A percentile compares a stretch with the other conserved stretches of the same genome.
phyloP scores from a whole-genome alignment of 2,888 invertebrate species.

The Drosophila testacea region DNA sequence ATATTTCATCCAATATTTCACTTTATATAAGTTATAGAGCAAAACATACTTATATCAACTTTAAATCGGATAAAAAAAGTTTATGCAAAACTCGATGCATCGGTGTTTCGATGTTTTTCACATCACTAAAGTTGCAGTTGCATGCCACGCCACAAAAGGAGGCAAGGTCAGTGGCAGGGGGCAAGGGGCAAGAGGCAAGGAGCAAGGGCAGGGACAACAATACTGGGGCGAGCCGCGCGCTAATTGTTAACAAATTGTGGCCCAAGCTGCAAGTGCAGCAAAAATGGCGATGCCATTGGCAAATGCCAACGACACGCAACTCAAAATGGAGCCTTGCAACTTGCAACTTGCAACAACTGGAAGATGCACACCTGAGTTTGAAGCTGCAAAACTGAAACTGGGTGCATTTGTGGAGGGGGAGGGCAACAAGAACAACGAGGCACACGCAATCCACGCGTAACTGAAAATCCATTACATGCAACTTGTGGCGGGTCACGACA shows the following conservation, averaged over 20 bases:
- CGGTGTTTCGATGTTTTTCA: too few relatives aligned
- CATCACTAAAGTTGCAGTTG: slow-evolving; percentile 13
- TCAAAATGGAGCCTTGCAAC: neutral
- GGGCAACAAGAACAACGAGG: neutral
- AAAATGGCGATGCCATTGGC: slow-evolving; percentile 1
- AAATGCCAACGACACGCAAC: slow-evolving; percentile 46
- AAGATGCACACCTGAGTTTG: slow-evolving; percentile 4
- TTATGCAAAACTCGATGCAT: too few relatives aligned
- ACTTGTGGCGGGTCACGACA: slow-evolving; percentile 46
- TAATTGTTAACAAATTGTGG: slow-evolving; percentile 79
- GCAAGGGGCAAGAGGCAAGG: neutral
- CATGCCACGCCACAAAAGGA: slow-evolving; percentile 27
- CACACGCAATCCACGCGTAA: slow-evolving; percentile 74
- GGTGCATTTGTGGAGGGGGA: slow-evolving; percentile 3
- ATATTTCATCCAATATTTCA: too few relatives aligned
- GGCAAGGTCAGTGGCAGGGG: neutral
- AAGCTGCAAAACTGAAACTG: neutral
- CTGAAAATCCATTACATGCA: slow-evolving; percentile 62
- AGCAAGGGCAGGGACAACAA: neutral
- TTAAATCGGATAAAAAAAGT: too few relatives aligned
- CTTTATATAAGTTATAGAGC: too few relatives aligned
- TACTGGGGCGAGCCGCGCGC: slow-evolving; percentile 41
- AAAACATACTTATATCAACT: too few relatives aligned
- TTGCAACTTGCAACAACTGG: slow-evolving; percentile 3
- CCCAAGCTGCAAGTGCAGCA: slow-evolving; percentile 47